A percentile compares a stretch with the other conserved stretches of the same genome.
Evolutionary conservation across 2,888 invertebrate genomes (phyloP).

Genomic region (Ophioninae sp.): DNA sequence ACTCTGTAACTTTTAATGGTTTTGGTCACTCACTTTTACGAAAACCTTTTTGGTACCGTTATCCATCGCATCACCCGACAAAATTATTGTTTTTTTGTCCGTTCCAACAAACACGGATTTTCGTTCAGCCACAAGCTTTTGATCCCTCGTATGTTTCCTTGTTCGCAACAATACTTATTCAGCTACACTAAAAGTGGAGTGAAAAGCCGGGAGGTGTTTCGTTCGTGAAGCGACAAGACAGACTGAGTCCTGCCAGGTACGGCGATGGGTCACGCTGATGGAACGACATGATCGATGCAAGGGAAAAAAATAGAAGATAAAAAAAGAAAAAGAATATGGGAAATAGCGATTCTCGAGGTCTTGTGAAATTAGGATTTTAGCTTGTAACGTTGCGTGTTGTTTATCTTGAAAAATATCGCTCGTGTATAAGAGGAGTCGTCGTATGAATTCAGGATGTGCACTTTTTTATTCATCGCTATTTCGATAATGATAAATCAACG

Average conservation of each 20-base stretch:
- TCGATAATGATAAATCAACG: neutral
- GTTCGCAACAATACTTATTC: neutral
- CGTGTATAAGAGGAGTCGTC: constrained; percentile 31
- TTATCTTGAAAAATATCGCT: constrained; percentile 28
- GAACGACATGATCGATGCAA: constrained; percentile 65
- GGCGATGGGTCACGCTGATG: constrained; percentile 52
- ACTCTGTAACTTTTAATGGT: constrained; percentile 3
- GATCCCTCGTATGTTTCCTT: neutral
- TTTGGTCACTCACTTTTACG: constrained; percentile 66
- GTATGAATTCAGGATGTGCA: constrained; percentile 13
- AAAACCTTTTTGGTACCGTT: constrained; percentile 63
- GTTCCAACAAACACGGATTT: neutral
- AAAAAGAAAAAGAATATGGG: constrained; percentile 30
- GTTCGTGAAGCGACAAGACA: constrained; percentile 54
- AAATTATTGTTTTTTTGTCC: constrained; percentile 28
- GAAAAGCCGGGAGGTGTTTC: constrained; percentile 16
- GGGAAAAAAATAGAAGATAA: constrained; percentile 30
- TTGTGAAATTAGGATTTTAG: constrained; percentile 53
- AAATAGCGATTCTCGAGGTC: constrained; percentile 16
- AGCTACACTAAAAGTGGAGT: neutral
- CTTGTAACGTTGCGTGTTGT: constrained; percentile 48
- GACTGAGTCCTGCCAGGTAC: constrained; percentile 60
- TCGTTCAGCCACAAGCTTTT: neutral
- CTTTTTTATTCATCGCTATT: constrained; percentile 12
- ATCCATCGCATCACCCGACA: constrained; percentile 72